Evolutionary conservation across 2,888 invertebrate species (phyloP).

Genomic region (Drosophila mimica): DNA sequence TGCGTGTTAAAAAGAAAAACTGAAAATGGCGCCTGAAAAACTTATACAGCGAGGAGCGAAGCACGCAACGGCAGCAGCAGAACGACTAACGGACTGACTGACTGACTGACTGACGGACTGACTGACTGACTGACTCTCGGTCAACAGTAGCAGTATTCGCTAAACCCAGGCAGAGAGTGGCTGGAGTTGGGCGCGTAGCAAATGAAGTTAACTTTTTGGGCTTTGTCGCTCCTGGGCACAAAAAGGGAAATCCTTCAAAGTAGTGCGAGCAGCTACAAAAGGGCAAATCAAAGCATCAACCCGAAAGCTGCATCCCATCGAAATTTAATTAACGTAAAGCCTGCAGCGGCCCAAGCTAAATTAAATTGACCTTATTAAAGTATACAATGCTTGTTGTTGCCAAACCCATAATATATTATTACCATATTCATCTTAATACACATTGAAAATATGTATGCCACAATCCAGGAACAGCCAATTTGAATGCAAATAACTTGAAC

Average conservation of each 20-base stretch:
- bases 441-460: slow-evolving; percentile 3
- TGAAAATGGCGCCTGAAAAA: slow-evolving; percentile 51
- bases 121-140: slow-evolving; percentile 2
- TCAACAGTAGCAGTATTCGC: slow-evolving; percentile 14
- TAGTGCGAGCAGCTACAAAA: slow-evolving; percentile 7
- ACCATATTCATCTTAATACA: background rate
- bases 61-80: slow-evolving; percentile 9
- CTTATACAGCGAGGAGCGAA: slow-evolving; percentile 6
- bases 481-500: slow-evolving; percentile 33
- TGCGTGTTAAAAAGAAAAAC: slow-evolving; percentile 50
- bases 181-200: background rate
- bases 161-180: background rate
- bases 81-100: background rate
- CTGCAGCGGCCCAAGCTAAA: slow-evolving; percentile 14
- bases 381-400: background rate
- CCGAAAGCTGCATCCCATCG: slow-evolving; percentile 20
- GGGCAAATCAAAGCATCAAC: slow-evolving; percentile 40
- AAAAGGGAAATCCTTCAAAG: slow-evolving; percentile 17
- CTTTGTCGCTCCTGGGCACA: slow-evolving; percentile 15
- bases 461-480: slow-evolving; percentile 45
- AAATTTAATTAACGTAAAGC: slow-evolving; percentile 36
- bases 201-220: slow-evolving; percentile 21
- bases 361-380: slow-evolving; percentile 22
- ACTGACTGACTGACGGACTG: background rate
- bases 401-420: background rate